phyloP scores from a whole-genome alignment of 53 echinoderm and acorn worm genomes.

The Temnopleurus reevesii region DNA sequence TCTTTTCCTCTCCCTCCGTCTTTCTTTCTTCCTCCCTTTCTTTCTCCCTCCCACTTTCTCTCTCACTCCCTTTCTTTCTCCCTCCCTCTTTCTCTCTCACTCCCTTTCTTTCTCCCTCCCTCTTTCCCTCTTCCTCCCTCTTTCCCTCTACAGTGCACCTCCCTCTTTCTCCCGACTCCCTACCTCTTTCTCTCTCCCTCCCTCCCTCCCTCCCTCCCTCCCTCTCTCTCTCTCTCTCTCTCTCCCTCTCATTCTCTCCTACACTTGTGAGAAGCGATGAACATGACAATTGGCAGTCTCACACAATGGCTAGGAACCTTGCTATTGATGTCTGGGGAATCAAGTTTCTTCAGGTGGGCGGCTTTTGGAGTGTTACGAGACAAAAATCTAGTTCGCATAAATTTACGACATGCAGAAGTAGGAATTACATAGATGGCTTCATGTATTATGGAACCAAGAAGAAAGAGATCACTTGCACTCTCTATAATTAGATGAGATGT shows the following conservation, averaged over 20 bases:
- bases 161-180: too few relatives aligned
- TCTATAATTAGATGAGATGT: too few relatives aligned
- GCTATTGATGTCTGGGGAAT: background rate
- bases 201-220: background rate
- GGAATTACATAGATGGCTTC: too few relatives aligned
- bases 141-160: too few relatives aligned
- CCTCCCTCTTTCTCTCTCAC: background rate
- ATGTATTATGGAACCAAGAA: too few relatives aligned
- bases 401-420: too few relatives aligned
- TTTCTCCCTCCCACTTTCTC: background rate
- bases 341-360: background rate
- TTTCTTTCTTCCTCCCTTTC: background rate
- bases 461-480: too few relatives aligned
- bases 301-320: background rate
- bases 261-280: background rate
- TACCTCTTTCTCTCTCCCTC: background rate
- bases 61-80: background rate
- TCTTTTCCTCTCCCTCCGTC: background rate
- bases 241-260: background rate
- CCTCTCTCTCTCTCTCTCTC: background rate
- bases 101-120: background rate
- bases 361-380: too few relatives aligned
- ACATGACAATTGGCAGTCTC: constrained; percentile 10
- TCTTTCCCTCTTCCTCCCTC: background rate
- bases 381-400: too few relatives aligned